Evolutionary conservation across 2,888 invertebrate genomes (phyloP).

Genomic region (Tipula lateralis): DNA sequence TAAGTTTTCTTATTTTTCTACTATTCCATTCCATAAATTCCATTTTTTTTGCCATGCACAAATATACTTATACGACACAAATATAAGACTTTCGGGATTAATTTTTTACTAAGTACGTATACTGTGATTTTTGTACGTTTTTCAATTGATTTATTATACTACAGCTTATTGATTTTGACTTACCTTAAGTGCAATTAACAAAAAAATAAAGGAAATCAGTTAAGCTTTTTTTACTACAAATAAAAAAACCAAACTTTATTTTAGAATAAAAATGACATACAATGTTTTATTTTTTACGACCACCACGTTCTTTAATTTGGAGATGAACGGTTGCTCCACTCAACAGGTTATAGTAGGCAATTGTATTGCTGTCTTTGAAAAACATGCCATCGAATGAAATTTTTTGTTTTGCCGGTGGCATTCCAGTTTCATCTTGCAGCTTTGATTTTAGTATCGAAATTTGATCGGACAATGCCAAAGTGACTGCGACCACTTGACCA

Average conservation of each 20-base stretch:
- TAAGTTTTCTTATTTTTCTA: background rate
- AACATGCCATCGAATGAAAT: slow-evolving; percentile 94
- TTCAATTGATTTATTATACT: background rate
- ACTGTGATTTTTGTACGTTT: background rate
- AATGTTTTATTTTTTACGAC: slow-evolving; percentile 79
- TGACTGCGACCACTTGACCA: slow-evolving; percentile 79
- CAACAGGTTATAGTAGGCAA: slow-evolving; percentile 93
- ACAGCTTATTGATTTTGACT: background rate
- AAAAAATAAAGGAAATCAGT: background rate
- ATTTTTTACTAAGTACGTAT: background rate
- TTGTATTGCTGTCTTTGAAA: slow-evolving; percentile 91
- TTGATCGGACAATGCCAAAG: slow-evolving; percentile 69
- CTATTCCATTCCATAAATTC: background rate
- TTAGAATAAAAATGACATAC: background rate
- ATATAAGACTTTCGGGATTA: background rate
- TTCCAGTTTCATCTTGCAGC: slow-evolving; percentile 76
- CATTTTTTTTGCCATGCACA: background rate
- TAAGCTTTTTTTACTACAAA: background rate
- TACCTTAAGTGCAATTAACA: slow-evolving; percentile 12
- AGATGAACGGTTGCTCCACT: slow-evolving; percentile 79
- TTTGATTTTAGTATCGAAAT: slow-evolving; percentile 84
- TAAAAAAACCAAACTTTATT: background rate
- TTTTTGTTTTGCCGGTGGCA: slow-evolving; percentile 97
- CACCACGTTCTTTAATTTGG: slow-evolving; percentile 95
- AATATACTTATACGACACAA: background rate